phyloP scores from a whole-genome alignment of 2,888 invertebrate species.

The Dione juno region DNA sequence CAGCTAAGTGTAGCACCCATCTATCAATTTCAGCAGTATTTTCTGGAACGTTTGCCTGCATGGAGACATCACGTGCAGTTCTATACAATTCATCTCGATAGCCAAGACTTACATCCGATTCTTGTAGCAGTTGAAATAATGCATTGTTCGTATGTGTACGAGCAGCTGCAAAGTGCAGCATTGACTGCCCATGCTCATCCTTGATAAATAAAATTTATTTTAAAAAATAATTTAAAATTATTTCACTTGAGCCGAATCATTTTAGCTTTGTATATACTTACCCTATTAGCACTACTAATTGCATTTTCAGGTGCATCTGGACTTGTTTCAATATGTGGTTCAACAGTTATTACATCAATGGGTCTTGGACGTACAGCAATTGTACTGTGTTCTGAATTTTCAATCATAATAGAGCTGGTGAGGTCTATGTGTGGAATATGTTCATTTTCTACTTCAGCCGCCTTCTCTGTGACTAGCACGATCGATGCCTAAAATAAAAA shows the following conservation, averaged over 20 bases:
- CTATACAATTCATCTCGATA: constrained; percentile 93
- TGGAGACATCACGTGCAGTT: constrained; percentile 93
- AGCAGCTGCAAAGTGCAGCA: constrained; percentile 94
- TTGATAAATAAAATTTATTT: constrained; percentile 56
- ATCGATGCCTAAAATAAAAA: constrained; percentile 60
- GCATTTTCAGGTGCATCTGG: constrained; percentile 83
- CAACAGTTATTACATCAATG: constrained; percentile 84
- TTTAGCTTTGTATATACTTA: constrained; percentile 55
- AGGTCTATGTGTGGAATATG: constrained; percentile 51
- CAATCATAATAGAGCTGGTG: constrained; percentile 18
- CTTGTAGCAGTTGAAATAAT: constrained; percentile 90
- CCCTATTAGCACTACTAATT: constrained; percentile 85
- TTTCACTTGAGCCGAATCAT: not conserved
- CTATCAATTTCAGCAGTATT: constrained; percentile 93
- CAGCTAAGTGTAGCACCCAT: constrained; percentile 90
- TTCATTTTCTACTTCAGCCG: constrained; percentile 70
- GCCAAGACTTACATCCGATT: constrained; percentile 90
- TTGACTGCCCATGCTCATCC: constrained; percentile 95
- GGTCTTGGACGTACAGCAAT: constrained; percentile 65
- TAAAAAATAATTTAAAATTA: not conserved
- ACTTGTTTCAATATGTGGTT: constrained; percentile 73
- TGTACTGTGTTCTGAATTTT: constrained; percentile 36
- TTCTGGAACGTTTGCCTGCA: constrained; percentile 89
- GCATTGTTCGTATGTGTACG: constrained; percentile 91
- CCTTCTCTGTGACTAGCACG: constrained; percentile 62